phyloP scores from a whole-genome alignment of 1,140 invertebrate species.

The Hetaerina americana region DNA sequence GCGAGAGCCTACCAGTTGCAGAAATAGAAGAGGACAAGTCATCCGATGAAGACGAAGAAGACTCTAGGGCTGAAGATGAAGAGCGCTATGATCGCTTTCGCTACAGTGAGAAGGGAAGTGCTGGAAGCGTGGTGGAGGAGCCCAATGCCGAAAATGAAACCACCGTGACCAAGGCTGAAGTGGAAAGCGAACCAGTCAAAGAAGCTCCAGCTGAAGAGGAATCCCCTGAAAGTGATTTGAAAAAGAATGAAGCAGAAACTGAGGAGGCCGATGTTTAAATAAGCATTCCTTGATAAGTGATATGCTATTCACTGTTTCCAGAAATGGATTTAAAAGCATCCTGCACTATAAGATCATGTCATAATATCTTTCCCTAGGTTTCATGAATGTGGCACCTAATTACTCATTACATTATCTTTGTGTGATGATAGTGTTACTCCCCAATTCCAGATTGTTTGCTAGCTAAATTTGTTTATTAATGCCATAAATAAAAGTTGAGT shows the following conservation, averaged over 20 bases:
- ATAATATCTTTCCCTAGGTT: too few species aligned
- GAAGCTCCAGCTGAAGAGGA: neutral
- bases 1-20: neutral
- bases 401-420: too few species aligned
- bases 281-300: neutral
- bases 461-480: too few species aligned
- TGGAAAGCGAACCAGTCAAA: neutral
- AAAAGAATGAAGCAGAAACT: neutral
- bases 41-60: neutral
- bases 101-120: neutral
- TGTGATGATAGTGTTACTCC: too few species aligned
- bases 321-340: neutral
- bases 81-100: neutral
- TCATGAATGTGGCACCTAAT: too few species aligned
- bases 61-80: neutral
- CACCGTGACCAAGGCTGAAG: neutral
- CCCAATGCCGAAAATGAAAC: neutral
- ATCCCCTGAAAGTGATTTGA: neutral
- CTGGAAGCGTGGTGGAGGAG: neutral
- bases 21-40: neutral
- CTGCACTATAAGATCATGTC: too few species aligned
- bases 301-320: neutral
- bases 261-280: neutral
- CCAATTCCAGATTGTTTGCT: too few species aligned
- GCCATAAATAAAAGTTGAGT: too few species aligned